Evolutionary conservation across 2,797 vertebrate genomes (phyloP).

Genomic region (Sardinella longiceps): DNA sequence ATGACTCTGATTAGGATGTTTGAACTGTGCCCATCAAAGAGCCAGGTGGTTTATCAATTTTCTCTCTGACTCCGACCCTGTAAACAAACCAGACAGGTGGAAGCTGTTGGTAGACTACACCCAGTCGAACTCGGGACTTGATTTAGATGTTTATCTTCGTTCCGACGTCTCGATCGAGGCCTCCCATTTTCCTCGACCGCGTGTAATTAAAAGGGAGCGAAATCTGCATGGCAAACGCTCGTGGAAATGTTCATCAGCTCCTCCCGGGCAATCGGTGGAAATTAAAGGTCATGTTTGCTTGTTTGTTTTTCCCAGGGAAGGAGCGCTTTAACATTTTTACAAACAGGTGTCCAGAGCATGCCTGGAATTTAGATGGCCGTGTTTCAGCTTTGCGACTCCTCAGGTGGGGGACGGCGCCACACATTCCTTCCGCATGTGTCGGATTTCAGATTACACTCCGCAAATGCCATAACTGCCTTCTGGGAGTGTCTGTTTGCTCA

Average conservation of each 20-base stretch:
- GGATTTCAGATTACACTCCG: constrained; percentile 46
- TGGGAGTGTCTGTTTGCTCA: constrained; percentile 55
- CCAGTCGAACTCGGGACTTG: constrained; percentile 67
- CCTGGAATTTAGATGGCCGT: constrained; percentile 50
- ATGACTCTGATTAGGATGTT: constrained; percentile 58
- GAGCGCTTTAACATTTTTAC: constrained; percentile 52
- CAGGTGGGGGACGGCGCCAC: constrained; percentile 43
- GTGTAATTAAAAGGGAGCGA: constrained; percentile 78
- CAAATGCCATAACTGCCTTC: constrained; percentile 51
- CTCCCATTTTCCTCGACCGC: constrained; percentile 57
- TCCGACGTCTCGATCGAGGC: constrained; percentile 65
- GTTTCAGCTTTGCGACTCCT: constrained; percentile 32
- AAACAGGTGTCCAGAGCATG: constrained; percentile 57
- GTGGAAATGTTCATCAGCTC: constrained; percentile 78
- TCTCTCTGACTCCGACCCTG: constrained; percentile 22
- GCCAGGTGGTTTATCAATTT: constrained; percentile 47
- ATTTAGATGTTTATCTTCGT: constrained; percentile 78
- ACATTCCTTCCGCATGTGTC: constrained; percentile 44
- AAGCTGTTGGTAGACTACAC: constrained; percentile 52
- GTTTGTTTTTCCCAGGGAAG: constrained; percentile 60
- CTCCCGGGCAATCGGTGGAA: constrained; percentile 73
- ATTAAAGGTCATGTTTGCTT: constrained; percentile 78
- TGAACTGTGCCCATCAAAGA: constrained; percentile 58
- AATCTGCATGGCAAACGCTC: constrained; percentile 75
- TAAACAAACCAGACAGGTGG: constrained; percentile 24